A percentile compares a stretch with the other conserved stretches of the same genome.
phyloP scores from a whole-genome alignment of 2,797 vertebrate species.

The Natrix natrix region DNA sequence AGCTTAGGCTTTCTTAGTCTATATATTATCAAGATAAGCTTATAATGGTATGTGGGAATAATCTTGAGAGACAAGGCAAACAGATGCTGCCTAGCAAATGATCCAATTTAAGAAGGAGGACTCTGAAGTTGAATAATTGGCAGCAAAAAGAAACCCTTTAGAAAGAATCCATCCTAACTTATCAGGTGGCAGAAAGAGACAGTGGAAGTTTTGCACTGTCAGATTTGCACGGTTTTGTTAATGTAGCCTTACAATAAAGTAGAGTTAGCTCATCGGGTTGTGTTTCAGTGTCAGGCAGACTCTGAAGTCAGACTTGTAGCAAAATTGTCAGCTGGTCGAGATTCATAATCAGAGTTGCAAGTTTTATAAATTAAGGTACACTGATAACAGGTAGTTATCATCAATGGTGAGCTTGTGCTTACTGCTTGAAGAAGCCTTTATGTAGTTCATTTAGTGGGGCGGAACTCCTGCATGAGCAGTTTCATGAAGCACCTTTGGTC shows the following conservation, averaged over 20 bases:
- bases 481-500: neutral
- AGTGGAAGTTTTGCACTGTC: neutral
- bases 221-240: neutral
- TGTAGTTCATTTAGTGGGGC: neutral
- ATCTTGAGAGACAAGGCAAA: neutral
- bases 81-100: neutral
- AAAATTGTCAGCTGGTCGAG: neutral
- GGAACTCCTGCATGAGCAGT: neutral
- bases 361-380: too few species aligned
- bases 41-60: neutral
- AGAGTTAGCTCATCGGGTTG: neutral
- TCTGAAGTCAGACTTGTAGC: neutral
- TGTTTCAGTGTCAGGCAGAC: neutral
- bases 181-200: neutral
- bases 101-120: neutral
- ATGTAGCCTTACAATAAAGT: neutral
- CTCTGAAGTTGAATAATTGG: neutral
- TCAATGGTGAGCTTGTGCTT: neutral
- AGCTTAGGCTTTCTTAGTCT: neutral
- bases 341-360: neutral
- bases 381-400: neutral
- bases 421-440: neutral
- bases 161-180: neutral
- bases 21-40: neutral
- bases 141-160: neutral